phyloP scores from a whole-genome alignment of 1,140 invertebrate genomes.

The Melanaphis sacchari region DNA sequence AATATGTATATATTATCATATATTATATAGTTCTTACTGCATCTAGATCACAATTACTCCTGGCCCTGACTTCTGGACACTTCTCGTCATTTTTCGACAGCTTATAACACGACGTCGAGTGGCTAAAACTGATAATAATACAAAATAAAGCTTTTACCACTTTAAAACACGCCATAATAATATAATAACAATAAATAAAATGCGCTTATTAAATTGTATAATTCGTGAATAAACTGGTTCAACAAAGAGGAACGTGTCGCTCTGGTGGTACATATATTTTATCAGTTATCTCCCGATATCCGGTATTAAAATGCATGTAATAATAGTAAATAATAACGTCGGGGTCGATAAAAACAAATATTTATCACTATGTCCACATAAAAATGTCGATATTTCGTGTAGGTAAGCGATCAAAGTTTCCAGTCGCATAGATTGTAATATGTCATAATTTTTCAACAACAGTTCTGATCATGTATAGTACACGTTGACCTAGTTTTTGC shows the following conservation, averaged over 20 bases:
- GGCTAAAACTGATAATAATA: not conserved
- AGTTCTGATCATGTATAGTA: not conserved
- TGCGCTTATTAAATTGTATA: conserved; percentile 21
- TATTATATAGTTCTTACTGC: conserved; percentile 62
- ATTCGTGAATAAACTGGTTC: conserved; percentile 29
- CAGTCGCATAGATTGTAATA: not conserved
- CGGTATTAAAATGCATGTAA: conserved; percentile 32
- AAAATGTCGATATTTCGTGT: not conserved
- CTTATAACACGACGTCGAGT: conserved; percentile 60
- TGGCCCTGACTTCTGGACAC: conserved; percentile 68
- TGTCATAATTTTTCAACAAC: conserved; percentile 32
- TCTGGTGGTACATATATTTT: not conserved
- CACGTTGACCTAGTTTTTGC: conserved; percentile 29
- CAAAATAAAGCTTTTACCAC: not conserved
- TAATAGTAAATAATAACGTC: conserved; percentile 11
- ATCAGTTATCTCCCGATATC: conserved; percentile 33
- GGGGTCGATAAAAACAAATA: conserved; percentile 11
- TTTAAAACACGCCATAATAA: not conserved
- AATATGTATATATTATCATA: not conserved
- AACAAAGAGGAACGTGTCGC: not conserved
- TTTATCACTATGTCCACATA: conserved; percentile 7
- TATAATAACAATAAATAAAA: not conserved
- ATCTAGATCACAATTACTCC: conserved; percentile 66
- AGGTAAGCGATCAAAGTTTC: conserved; percentile 12
- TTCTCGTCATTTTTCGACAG: conserved; percentile 68